Percentiles rank a stretch among this genome's conserved stretches.
phyloP scores from a whole-genome alignment of 1,140 invertebrate genomes.

The Lethrus apterus region DNA sequence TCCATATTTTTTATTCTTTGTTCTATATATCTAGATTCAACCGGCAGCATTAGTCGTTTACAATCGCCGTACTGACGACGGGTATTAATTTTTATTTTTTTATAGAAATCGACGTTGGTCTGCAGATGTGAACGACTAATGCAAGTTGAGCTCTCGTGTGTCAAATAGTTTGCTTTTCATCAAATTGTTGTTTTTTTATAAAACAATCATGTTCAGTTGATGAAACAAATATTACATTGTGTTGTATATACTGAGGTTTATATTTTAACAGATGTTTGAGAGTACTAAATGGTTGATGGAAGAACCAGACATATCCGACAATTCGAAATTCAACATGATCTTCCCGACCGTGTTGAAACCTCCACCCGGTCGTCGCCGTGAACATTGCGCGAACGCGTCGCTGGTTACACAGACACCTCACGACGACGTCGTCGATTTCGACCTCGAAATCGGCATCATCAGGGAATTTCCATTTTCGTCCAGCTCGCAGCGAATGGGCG shows the following conservation, averaged over 20 bases:
- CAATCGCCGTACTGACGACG: too few relatives aligned
- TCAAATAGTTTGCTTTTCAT: too few relatives aligned
- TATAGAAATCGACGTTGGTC: too few relatives aligned
- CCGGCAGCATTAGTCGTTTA: too few relatives aligned
- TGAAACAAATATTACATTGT: too few relatives aligned
- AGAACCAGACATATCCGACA: constrained; percentile 58
- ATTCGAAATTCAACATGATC: constrained; percentile 68
- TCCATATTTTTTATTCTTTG: too few relatives aligned
- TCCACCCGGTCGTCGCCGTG: constrained; percentile 39
- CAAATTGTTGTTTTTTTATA: too few relatives aligned
- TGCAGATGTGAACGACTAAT: too few relatives aligned
- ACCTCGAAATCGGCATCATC: constrained; percentile 70
- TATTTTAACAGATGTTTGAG: constrained; percentile 70
- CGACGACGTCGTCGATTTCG: constrained; percentile 19
- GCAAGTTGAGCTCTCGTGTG: too few relatives aligned
- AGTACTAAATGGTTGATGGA: constrained; percentile 68
- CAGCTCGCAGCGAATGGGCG: constrained; percentile 82
- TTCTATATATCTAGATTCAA: too few relatives aligned
- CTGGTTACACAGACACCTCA: constrained; percentile 6
- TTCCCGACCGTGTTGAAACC: constrained; percentile 72
- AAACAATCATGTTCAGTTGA: too few relatives aligned
- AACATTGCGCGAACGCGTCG: neutral
- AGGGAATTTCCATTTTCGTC: constrained; percentile 93
- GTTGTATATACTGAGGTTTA: constrained; percentile 49
- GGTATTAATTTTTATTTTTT: too few relatives aligned